Evolutionary conservation across 2,888 invertebrate genomes (phyloP), one percentile per base, ranked within the genome.

Genomic region (Rhabditophanes sp.): DNA sequence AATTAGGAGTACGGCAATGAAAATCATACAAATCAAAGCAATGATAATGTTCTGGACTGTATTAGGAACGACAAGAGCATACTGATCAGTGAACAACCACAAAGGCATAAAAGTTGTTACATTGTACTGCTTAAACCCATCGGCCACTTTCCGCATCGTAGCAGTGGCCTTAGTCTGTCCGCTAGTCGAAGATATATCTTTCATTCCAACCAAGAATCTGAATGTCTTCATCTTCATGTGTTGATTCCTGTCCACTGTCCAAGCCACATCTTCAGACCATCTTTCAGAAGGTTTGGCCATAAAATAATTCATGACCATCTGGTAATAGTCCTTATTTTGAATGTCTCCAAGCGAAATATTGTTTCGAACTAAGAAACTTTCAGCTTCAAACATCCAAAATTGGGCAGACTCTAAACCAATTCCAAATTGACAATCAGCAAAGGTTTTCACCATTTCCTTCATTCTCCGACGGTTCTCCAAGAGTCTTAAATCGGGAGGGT

Each of bases 1-100:
- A 33, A 88, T 87, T 66, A 88, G 83, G 43, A 87, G 75, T 60
- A 87, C 79, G 0, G 85, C 82, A 26, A 84, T 82, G 34, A 82
- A 72, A 79, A 87, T 83, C 87, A 88, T 88, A 52, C 83, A 79
- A 3, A 41, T 12, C 9, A 55, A 41, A 5, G 55, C 55, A 24
- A 56, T 42, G 3, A 46, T 38, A 25, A 63, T 63, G 41, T 62
- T 61, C 42, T 65, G 64, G 6, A 64, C 44, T 4, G 60, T 64
- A 39, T 64, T 64, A n/a, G 65, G 64, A 23, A 65, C 54, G 33
- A 64, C 55, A n/a, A 63, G 44, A 5, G 48, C 51, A 44, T 64
- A 64, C 39, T 64, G 64, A 39, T 64, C 64, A 14, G 60, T 60
- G 50, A 64, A 64, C 24, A 65, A 45, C 64, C 64, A 64, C 16